phyloP scores from a whole-genome alignment of 2,888 invertebrate species.

The Leucophora obtusa region DNA sequence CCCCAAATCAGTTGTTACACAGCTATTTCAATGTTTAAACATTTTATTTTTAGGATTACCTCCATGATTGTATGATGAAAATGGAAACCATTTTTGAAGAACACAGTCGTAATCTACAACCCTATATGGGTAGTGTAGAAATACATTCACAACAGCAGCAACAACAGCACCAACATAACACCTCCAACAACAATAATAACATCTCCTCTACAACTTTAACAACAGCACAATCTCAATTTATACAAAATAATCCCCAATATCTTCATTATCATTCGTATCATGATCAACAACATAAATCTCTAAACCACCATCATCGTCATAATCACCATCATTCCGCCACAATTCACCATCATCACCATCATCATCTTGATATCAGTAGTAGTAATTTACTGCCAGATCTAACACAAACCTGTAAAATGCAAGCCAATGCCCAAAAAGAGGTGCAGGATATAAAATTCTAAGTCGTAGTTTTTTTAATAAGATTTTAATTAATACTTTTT shows the following conservation, averaged over 20 bases:
- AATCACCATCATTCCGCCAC: conserved; percentile 52
- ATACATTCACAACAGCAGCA: conserved; percentile 67
- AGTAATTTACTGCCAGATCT: conserved; percentile 72
- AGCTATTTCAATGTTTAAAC: too few species aligned
- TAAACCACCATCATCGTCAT: conserved; percentile 43
- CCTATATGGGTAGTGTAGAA: conserved; percentile 69
- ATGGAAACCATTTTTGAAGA: conserved; percentile 88
- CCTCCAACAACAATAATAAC: conserved; percentile 45
- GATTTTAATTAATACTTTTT: conserved; percentile 35
- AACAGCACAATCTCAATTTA: conserved; percentile 61
- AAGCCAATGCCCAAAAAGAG: conserved; percentile 91
- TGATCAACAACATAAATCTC: conserved; percentile 28
- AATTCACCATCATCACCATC: conserved; percentile 41
- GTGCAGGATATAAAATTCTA: conserved; percentile 90
- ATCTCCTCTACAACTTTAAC: conserved; percentile 43
- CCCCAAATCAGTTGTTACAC: too few species aligned
- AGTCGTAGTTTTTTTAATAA: conserved; percentile 66
- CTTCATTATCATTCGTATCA: conserved; percentile 54
- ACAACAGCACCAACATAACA: conserved; percentile 62
- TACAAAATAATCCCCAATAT: conserved; percentile 57
- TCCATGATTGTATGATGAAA: conserved; percentile 88
- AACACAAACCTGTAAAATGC: conserved; percentile 83
- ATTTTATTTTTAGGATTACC: conserved; percentile 84
- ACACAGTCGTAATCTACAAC: conserved; percentile 74
- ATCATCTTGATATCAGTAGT: conserved; percentile 52